Conservation (phyloP, 53 echinoderm and acorn worm species). For the Astropecten irregularis region DNA sequence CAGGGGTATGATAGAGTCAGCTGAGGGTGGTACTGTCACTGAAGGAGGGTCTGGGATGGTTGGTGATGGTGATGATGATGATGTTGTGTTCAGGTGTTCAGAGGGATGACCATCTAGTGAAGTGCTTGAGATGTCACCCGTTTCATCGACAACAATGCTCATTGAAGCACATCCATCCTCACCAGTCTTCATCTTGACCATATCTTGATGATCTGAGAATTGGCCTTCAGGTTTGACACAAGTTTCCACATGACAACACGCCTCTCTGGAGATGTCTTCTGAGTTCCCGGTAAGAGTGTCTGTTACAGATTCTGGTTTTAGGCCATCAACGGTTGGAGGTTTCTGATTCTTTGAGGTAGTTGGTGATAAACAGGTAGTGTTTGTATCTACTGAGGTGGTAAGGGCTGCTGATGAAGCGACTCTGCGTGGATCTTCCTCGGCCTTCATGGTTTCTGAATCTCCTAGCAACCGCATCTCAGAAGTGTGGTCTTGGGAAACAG, state of each 20-base stretch:
- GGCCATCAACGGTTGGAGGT: neutral
- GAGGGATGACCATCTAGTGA: no score
- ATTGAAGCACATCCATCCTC: no score
- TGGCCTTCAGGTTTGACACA: neutral
- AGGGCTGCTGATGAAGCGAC: neutral
- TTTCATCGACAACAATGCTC: no score
- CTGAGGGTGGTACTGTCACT: no score
- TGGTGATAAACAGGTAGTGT: neutral
- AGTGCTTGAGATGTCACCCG: no score
- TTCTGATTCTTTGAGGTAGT: neutral
- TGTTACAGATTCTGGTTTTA: neutral
- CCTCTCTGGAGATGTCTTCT: neutral
- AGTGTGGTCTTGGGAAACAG: no score
- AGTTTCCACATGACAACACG: neutral
- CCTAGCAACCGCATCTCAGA: no score
- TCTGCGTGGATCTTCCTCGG: no score
- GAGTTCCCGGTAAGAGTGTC: neutral
- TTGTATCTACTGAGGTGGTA: neutral
- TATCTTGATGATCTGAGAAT: no score
- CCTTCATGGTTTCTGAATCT: no score
- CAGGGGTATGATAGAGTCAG: neutral
- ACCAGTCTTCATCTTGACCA: no score
- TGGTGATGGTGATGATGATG: neutral
- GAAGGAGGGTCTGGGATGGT: no score
- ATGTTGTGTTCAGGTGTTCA: neutral